Base-by-base conservation (phyloP, 1,140 invertebrate species). In the Hetaerina americana region DNA sequence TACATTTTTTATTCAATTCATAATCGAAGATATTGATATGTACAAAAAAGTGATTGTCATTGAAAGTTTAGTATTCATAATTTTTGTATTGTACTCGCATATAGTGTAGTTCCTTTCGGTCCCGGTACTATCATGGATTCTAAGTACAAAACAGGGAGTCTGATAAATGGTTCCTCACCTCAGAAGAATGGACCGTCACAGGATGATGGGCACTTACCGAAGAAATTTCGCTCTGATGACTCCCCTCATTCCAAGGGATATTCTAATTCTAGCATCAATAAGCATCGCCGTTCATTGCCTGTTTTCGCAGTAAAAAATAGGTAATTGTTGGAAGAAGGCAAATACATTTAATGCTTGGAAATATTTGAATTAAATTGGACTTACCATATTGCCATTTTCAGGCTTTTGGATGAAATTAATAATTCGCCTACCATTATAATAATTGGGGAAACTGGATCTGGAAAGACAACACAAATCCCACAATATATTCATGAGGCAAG, bases 381-480 rank as follows among this genome's bases (percentile, higher is more conserved):
- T n/a, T n/a, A n/a, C n/a, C n/a, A n/a, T n/a, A n/a, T n/a, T n/a
- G n/a, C n/a, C n/a, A n/a, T 5, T 57, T 57, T 57, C 2, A 57
- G 40, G 10, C 22, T 57, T 18, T n/a, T 57, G 2, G 40, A 57
- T 18, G 40, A 57, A n/a, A 57, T 57, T 5, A 57, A 57, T n/a
- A 57, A 57, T 18, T n/a, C 3, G 2, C 22, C 40, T 12, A 91
- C 88, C 1, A 76, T 92, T 0, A 88, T 97, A 66, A 82, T 97
- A 18, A 89, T 96, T 76, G 93, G 93, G 6, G 94, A 96, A 81
- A 96, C 94, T 0, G 94, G 93, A 5, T 89, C 91, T 80, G 94
- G 92, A 0, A 97, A 96, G 82, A 95, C 92, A 0, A 96, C 94
- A 1, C 93, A 96, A 80, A 91, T 96, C 70, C 93, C 94, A 1